Evolutionary conservation across 1,140 invertebrate species (phyloP), one percentile per base, ranked within the genome.

Genomic region (Doryteuthis pealeii): DNA sequence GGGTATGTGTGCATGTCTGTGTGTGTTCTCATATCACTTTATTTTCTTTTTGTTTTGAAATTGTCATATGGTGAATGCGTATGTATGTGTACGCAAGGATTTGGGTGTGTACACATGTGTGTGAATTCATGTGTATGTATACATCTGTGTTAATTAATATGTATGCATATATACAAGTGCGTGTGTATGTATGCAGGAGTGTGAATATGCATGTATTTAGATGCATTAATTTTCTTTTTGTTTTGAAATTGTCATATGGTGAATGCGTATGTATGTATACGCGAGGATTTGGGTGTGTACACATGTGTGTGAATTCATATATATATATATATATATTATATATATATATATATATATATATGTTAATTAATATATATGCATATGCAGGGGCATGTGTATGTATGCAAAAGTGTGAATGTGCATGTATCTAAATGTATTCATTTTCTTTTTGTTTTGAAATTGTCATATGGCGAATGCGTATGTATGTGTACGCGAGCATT

Each of bases 321-420:
- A 49, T 49, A 49, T 49, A 49, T 49, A 49, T 49, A 49, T 49
- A 49, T 49, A 49, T 49, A 49, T 49, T 10, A 49, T 49, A 49
- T 49, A 49, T 10, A 22, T 49, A 49, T 22, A 10, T 49, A 22
- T 22, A 49, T 49, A 49, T 10, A 49, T 10, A 49, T n/a, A n/a
- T n/a, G n/a, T n/a, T n/a, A n/a, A n/a, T n/a, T n/a, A n/a, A n/a
- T n/a, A n/a, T n/a, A n/a, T n/a, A n/a, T n/a, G n/a, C n/a, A n/a
- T n/a, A n/a, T n/a, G n/a, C n/a, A n/a, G n/a, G n/a, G n/a, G n/a
- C n/a, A n/a, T n/a, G n/a, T n/a, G n/a, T n/a, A n/a, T n/a, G n/a
- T n/a, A n/a, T n/a, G n/a, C n/a, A n/a, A 10, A 49, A 10, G 22
- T 49, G 22, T 22, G 45, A 49, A 49, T 49, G 45, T 49, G 8